Evolutionary conservation across 2,888 invertebrate genomes (phyloP).

Genomic region (Theodoxus fluviatilis): DNA sequence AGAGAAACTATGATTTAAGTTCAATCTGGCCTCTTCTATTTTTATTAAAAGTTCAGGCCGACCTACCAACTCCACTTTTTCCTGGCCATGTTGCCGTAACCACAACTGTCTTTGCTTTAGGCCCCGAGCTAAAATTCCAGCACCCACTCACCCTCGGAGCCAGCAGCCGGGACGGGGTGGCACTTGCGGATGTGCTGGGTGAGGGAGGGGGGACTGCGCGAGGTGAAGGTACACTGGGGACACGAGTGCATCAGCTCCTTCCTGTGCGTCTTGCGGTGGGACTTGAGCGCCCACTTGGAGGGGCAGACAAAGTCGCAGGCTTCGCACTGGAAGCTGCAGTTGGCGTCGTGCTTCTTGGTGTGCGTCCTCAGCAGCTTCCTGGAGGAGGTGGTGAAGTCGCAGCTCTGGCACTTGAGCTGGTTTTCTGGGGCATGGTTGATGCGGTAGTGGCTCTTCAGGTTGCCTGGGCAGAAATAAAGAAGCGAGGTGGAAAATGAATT

Average conservation of each 20-base stretch:
- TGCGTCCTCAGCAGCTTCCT: conserved; percentile 58
- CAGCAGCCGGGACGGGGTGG: conserved; percentile 53
- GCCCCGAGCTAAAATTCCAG: too few relatives aligned
- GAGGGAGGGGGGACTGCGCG: conserved; percentile 53
- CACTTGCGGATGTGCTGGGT: conserved; percentile 56
- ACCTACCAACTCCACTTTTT: too few relatives aligned
- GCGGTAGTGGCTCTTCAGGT: conserved; percentile 61
- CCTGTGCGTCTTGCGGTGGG: conserved; percentile 53
- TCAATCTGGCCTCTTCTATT: too few relatives aligned
- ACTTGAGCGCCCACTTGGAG: conserved; percentile 46
- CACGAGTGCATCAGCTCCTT: conserved; percentile 52
- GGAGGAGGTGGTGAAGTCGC: conserved; percentile 60
- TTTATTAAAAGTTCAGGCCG: too few relatives aligned
- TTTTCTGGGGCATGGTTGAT: conserved; percentile 59
- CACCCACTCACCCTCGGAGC: too few relatives aligned
- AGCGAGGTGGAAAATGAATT: too few relatives aligned
- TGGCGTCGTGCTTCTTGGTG: conserved; percentile 45
- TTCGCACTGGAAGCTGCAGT: conserved; percentile 37
- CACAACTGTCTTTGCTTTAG: too few relatives aligned
- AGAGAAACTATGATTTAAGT: too few relatives aligned
- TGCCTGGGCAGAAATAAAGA: too few relatives aligned
- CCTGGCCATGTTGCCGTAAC: too few relatives aligned
- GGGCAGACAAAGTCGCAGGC: conserved; percentile 53
- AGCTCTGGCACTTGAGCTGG: conserved; percentile 52
- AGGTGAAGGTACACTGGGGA: conserved; percentile 53